Conservation (phyloP, 2,797 vertebrate species). For the Hylomyscus alleni region DNA sequence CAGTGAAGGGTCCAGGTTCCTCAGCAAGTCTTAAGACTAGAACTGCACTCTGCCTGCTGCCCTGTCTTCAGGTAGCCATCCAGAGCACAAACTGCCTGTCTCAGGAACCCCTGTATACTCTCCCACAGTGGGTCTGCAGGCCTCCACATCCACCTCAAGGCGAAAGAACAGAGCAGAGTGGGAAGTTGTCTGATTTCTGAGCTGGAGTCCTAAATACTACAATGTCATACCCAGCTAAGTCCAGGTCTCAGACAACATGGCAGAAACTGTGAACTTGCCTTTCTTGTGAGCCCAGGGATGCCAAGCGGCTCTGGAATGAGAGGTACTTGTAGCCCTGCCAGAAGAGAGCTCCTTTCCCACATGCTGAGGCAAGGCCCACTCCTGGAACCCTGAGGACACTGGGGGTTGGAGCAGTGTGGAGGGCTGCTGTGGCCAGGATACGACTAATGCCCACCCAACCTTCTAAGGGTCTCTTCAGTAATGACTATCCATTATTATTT, state of each 20-base stretch:
- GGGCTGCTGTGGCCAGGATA: not conserved
- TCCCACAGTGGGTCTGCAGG: not conserved
- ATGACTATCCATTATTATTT: not conserved
- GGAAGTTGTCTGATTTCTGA: not conserved
- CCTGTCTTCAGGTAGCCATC: not conserved
- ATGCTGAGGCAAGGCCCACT: not conserved
- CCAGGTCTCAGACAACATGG: not conserved
- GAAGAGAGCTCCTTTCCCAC: not conserved
- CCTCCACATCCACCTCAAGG: not conserved
- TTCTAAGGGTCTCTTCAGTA: not conserved
- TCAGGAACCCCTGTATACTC: not conserved
- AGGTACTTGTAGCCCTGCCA: not conserved
- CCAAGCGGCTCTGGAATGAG: not conserved
- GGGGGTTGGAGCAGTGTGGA: not conserved
- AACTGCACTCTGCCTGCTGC: not conserved
- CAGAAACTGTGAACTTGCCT: not conserved
- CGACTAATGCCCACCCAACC: not conserved
- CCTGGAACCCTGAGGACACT: not conserved
- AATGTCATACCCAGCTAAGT: not conserved
- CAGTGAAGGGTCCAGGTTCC: not conserved
- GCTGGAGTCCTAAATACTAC: not conserved
- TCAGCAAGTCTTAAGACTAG: not conserved
- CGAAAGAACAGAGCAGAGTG: not conserved
- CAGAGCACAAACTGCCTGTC: not conserved
- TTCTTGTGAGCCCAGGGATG: not conserved